Evolutionary conservation across 1,140 invertebrate genomes (phyloP).

Genomic region (Metopolophium dirhodum): DNA sequence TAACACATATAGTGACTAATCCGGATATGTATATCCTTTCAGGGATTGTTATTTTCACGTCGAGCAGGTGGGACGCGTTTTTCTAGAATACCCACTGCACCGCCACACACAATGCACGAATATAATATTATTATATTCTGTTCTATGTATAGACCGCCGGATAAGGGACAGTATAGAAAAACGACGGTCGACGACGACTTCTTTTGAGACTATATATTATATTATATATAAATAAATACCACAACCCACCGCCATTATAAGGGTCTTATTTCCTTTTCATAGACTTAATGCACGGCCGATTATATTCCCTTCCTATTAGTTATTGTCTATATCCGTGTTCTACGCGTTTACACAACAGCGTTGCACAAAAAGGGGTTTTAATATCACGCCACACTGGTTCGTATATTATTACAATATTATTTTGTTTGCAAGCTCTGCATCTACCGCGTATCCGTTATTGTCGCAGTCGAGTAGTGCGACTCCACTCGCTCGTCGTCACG

Average conservation of each 20-base stretch:
- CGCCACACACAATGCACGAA: neutral
- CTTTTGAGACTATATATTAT: neutral
- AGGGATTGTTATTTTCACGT: slow-evolving; percentile 39
- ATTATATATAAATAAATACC: neutral
- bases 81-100: neutral
- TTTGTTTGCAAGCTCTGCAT: neutral
- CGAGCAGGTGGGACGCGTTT: slow-evolving; percentile 35
- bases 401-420: neutral
- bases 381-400: neutral
- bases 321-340: neutral
- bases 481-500: neutral
- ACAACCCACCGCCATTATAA: neutral
- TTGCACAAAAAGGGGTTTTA: neutral
- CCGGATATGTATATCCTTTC: slow-evolving; percentile 13
- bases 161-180: neutral
- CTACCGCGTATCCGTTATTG: neutral
- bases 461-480: neutral
- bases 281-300: neutral
- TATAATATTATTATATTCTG: neutral
- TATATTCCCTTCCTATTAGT: slow-evolving; percentile 8
- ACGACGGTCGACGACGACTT: neutral
- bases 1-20: neutral
- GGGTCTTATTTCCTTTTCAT: slow-evolving; percentile 20
- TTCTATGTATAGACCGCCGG: neutral
- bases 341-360: neutral